Base-by-base conservation (phyloP, 2,113 vertebrate genomes). In the Siphamia tubifer region DNA sequence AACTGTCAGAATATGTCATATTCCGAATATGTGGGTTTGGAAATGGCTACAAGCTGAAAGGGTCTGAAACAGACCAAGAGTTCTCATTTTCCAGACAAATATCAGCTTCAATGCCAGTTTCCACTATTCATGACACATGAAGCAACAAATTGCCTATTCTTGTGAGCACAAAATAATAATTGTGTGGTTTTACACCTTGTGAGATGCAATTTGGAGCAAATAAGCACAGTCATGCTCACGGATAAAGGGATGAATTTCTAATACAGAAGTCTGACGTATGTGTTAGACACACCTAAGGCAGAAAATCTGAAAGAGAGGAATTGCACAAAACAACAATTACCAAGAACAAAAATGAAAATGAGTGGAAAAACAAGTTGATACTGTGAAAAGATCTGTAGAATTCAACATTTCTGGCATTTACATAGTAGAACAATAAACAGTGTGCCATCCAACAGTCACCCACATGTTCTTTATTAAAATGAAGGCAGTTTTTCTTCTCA, bases 131-230 rank as follows among this genome's bases (percentile, higher is more conserved):
- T 28, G 21, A 13, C n/a, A 35, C 20, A 36, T 4, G 8, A 49
- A 9, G 15, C 11, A 8, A 34, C 0, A 24, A 12, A 57, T 8
- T 12, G 19, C 39, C 40, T 16, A 0, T 19, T 68, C 7, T 31
- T 6, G 1, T 2, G 35, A 23, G 25, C 16, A 1, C 30, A 38
- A 28, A 40, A 30, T n/a, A 25, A 30, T 27, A 28, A 10, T 19
- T 27, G 17, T 20, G 20, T 54, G 10, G 8, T 28, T 64, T 36
- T 25, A 32, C 48, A 39, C 48, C 52, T 11, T 5, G n/a, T 24
- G 40, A 48, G 9, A 60, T 19, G 13, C 3, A 38, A 53, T 71
- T 63, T 57, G 20, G 51, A 57, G 45, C 16, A 45, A 21, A 71
- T 17, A 63, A 73, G 62, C 55, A 58, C 0, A 34, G 11, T 20